phyloP scores from a whole-genome alignment of 1,140 invertebrate species.

The Lineus longissimus region DNA sequence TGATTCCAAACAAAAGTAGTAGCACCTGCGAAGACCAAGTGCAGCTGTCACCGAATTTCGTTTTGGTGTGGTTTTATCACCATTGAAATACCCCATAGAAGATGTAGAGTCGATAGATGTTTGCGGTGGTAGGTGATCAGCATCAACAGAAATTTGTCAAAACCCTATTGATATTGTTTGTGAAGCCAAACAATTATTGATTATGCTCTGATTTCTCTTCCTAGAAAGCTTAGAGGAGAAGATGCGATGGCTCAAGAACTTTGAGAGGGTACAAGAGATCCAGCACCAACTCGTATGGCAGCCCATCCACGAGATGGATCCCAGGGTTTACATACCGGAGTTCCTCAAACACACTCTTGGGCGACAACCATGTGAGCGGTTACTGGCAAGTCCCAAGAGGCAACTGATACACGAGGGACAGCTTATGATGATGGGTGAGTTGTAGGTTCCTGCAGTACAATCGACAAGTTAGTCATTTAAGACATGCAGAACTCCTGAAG shows the following conservation, averaged over 20 bases:
- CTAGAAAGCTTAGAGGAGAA: constrained; percentile 68
- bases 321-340: constrained; percentile 65
- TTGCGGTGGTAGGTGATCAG: too few relatives aligned
- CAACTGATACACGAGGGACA: constrained; percentile 66
- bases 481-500: too few relatives aligned
- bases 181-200: too few relatives aligned
- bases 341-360: constrained; percentile 59
- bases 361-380: constrained; percentile 67
- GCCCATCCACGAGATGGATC: constrained; percentile 64
- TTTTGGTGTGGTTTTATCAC: too few relatives aligned
- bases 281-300: constrained; percentile 68
- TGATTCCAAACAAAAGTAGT: neutral
- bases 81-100: too few relatives aligned
- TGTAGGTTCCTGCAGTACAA: neutral
- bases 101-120: too few relatives aligned
- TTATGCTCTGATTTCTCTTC: constrained; percentile 16
- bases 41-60: too few relatives aligned
- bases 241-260: constrained; percentile 71
- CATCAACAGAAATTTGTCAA: too few relatives aligned
- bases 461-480: too few relatives aligned
- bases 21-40: too few relatives aligned
- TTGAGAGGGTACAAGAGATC: constrained; percentile 67
- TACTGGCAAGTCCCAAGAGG: constrained; percentile 63
- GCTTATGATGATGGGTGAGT: constrained; percentile 58
- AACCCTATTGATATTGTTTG: too few relatives aligned